Evolutionary conservation across 2,113 vertebrate genomes (phyloP), one percentile per base, ranked within the genome.

Genomic region (Ranitomeya imitator): DNA sequence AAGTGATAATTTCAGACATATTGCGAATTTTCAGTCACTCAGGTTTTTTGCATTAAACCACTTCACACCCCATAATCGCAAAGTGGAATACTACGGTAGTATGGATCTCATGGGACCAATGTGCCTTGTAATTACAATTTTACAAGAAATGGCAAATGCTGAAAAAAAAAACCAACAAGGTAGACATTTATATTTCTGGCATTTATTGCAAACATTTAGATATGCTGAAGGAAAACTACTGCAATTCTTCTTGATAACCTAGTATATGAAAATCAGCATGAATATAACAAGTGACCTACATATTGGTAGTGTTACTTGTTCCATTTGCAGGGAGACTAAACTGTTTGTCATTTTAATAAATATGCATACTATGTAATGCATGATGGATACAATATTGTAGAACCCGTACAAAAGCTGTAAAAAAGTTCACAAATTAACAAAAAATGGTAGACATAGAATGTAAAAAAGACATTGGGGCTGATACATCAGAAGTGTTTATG

Each of bases 71-170:
- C 86, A 81, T 87, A 87, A 80, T 87, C 67, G 23, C 60, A 55
- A 45, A 80, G 86, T 45, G 51, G 86, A 71, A 71, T 65, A 87
- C 51, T 81, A 67, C 69, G 45, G 85, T 69, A 86, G 86, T 69
- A 55, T 87, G 63, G 77, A 57, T 71, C 86, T 87, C 86, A 57
- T 69, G 86, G 78, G 86, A 87, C 61, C 77, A 59, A 80, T 87
- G 78, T 69, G 77, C 61, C 60, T 86, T 54, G 76, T 87, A 87
- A 87, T 87, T 87, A 57, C 61, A 87, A 87, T 80, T 80, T 69
- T 67, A 80, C n/a, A 80, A 87, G 77, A 80, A 26, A 55, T 18
- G 55, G n/a, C 45, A 67, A 71, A 71, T 71, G 63, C 16, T 69
- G 21, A 57, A 65, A 19, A 52, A n/a, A 57, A 45, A 45, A 31